Evolutionary conservation across 1,140 invertebrate genomes (phyloP).

Genomic region (Drosophila ananassae): DNA sequence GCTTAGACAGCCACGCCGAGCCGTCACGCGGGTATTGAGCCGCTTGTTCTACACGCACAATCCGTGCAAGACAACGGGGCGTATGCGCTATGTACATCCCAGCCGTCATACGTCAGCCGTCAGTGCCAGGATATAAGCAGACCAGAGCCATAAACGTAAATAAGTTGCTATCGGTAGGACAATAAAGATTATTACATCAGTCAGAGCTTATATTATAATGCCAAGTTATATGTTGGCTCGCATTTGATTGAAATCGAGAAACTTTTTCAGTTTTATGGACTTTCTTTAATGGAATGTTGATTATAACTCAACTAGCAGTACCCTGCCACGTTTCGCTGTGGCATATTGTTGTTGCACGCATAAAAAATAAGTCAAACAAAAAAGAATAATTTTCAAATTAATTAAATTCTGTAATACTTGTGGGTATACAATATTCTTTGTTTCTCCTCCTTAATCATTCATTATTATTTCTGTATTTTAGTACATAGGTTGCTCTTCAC

Average conservation of each 20-base stretch:
- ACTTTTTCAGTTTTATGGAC: not conserved
- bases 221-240: not conserved
- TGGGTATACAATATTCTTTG: too few relatives aligned
- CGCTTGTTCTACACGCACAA: constrained; percentile 28
- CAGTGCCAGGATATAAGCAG: not conserved
- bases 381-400: too few relatives aligned
- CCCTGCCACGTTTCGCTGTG: too few relatives aligned
- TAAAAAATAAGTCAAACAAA: too few relatives aligned
- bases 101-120: not conserved
- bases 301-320: too few relatives aligned
- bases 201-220: not conserved
- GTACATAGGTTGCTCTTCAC: too few relatives aligned
- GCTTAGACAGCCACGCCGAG: constrained; percentile 55
- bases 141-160: constrained; percentile 1
- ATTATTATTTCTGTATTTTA: too few relatives aligned
- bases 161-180: not conserved
- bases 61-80: constrained; percentile 13
- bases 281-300: not conserved
- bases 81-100: constrained; percentile 24
- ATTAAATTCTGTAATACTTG: too few relatives aligned
- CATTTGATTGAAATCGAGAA: constrained; percentile 2
- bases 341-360: too few relatives aligned
- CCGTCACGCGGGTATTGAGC: constrained; percentile 39
- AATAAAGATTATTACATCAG: constrained; percentile 7
- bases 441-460: too few relatives aligned